phyloP scores from a whole-genome alignment of 2,888 invertebrate species.

The Clepsis dumicolana region DNA sequence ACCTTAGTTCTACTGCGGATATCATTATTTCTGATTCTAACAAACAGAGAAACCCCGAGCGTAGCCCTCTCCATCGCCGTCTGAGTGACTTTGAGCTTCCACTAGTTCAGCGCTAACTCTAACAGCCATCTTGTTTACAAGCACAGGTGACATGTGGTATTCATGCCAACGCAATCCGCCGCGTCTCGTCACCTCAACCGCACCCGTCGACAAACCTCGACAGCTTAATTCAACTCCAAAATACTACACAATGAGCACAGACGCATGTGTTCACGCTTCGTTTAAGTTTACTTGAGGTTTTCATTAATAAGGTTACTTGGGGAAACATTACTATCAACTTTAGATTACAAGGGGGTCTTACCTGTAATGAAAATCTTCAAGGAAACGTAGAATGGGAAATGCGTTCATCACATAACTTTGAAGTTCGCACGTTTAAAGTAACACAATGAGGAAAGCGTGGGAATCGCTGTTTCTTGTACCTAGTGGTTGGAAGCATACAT shows the following conservation, averaged over 20 bases:
- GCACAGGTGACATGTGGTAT: not conserved
- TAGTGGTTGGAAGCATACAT: not conserved
- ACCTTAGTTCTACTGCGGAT: too few relatives aligned
- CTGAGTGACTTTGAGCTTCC: too few relatives aligned
- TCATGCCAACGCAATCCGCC: not conserved
- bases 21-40: too few relatives aligned
- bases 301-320: not conserved
- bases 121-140: too few relatives aligned
- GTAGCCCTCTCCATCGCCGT: too few relatives aligned
- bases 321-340: not conserved
- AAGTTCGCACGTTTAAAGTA: not conserved
- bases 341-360: not conserved
- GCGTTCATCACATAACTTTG: too few relatives aligned
- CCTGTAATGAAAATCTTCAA: not conserved
- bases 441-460: not conserved
- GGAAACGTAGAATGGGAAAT: not conserved
- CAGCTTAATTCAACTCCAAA: constrained; percentile 20
- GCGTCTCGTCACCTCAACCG: constrained; percentile 8
- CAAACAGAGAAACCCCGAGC: too few relatives aligned
- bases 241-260: constrained; percentile 28
- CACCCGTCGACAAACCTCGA: constrained; percentile 10
- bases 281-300: constrained; percentile 14
- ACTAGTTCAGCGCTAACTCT: too few relatives aligned
- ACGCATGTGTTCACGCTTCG: constrained; percentile 11
- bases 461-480: not conserved